Evolutionary conservation across 2,888 invertebrate species (phyloP), one percentile per base, ranked within the genome.

Genomic region (Thyatira batis): DNA sequence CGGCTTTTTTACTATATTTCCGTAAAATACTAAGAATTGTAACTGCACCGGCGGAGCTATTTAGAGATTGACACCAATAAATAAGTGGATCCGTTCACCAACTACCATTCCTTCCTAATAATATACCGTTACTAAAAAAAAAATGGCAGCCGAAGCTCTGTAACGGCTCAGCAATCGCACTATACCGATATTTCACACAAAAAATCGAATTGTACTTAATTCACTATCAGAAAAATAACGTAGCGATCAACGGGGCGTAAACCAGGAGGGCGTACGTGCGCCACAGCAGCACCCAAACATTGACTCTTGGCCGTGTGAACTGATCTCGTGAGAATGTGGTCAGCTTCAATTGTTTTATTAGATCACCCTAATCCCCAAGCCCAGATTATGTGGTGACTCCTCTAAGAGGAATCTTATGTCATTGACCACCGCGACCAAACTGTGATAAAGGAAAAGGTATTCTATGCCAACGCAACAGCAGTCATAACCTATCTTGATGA

Each of bases 241-340:
- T 39, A 8, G 5, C n/a, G 17, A 65, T 56, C 88, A 89, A 88
- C 89, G 83, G 88, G 86, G 79, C 89, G 86, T 87, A 77, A 88
- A 87, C 89, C 89, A 81, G 82, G 71, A 80, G 82, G 71, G 64
- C 67, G 62, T 80, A 83, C 87, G 85, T 84, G 85, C 71, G 69
- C 63, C 70, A 71, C 71, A 11, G n/a, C 62, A 55, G 69, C 80
- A 71, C 80, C 82, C 79, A 73, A 83, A 84, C 77, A 76, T 76
- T 53, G 52, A 52, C 46, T 69, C 64, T 45, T 55, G 61, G 61
- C 61, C 80, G 84, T 86, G 87, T 84, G 85, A 86, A 85, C 76
- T 59, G 58, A 1, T n/a, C 61, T 78, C 86, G 87, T 87, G 87
- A 84, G 87, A 87, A 87, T 84, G 87, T 82, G 87, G 89, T 88